Conservation (phyloP, 2,797 vertebrate species). For the Otolemur crassicaudatus region DNA sequence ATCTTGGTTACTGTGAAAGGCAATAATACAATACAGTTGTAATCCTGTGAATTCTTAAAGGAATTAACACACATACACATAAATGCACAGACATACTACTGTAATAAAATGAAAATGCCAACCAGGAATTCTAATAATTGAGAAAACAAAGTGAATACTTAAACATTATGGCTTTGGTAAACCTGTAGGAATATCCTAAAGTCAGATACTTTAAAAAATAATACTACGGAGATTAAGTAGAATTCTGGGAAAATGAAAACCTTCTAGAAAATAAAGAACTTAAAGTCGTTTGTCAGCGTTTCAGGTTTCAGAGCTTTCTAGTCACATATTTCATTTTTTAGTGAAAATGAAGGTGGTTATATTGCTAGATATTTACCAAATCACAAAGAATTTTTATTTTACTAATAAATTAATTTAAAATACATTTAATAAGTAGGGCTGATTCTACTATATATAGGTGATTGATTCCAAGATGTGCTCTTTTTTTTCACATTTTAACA, state of each 20-base stretch:
- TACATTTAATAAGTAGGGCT: background rate
- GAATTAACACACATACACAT: background rate
- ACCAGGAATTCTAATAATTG: conserved; percentile 10
- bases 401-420: conserved; percentile 20
- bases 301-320: background rate
- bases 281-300: background rate
- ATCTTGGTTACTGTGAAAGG: background rate
- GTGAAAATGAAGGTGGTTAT: background rate
- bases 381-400: conserved; percentile 41
- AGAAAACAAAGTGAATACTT: conserved; percentile 35
- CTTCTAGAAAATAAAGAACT: conserved; percentile 2
- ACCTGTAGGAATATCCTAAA: background rate
- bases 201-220: conserved; percentile 13
- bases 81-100: background rate
- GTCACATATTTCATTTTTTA: conserved; percentile 43
- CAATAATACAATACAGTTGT: background rate
- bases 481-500: background rate
- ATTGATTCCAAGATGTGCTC: background rate
- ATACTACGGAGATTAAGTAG: background rate
- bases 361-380: conserved; percentile 15
- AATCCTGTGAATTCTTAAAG: background rate
- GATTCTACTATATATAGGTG: background rate
- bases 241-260: conserved; percentile 16
- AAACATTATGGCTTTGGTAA: background rate
- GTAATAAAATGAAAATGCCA: conserved; percentile 1